Conservation (phyloP, 1,140 invertebrate genomes). For the Harpegnathos saltator region DNA sequence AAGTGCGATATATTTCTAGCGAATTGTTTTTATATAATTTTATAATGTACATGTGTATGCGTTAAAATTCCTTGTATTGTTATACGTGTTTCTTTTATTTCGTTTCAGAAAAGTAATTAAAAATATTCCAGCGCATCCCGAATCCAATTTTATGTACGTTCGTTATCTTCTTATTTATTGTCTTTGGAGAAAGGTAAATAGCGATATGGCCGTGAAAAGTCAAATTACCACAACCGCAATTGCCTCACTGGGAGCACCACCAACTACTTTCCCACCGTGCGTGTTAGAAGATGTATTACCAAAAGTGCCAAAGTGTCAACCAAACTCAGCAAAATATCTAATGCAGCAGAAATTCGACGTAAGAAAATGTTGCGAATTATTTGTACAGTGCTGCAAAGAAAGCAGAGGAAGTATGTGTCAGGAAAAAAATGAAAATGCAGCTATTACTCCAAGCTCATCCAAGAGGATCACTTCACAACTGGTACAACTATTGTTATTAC, state of each 20-base stretch:
- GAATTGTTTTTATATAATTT: conserved; percentile 2
- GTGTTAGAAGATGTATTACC: conserved; percentile 77
- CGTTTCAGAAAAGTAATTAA: conserved; percentile 81
- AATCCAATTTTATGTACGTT: conserved; percentile 79
- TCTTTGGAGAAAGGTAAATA: conserved; percentile 82
- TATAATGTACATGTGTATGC: neutral
- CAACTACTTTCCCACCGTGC: conserved; percentile 71
- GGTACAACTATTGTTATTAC: conserved; percentile 65
- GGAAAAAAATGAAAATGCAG: conserved; percentile 51
- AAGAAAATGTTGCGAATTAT: conserved; percentile 79
- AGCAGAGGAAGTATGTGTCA: conserved; percentile 45
- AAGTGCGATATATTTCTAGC: neutral
- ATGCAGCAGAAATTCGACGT: conserved; percentile 81
- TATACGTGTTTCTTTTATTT: conserved; percentile 29
- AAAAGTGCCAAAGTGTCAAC: conserved; percentile 80
- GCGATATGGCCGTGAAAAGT: conserved; percentile 74
- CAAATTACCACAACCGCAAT: conserved; percentile 78
- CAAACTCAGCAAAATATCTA: conserved; percentile 77
- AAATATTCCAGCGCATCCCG: conserved; percentile 76
- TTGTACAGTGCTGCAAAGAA: conserved; percentile 78
- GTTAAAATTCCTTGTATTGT: conserved; percentile 19
- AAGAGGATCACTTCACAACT: conserved; percentile 58
- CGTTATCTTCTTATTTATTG: conserved; percentile 82
- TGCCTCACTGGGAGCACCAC: conserved; percentile 74
- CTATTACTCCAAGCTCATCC: conserved; percentile 52